These are phyloP conservation scores for Bufotes viridis DNA, from an alignment of 2,797 vertebrate species.

Conservation along the genomic window DNA sequence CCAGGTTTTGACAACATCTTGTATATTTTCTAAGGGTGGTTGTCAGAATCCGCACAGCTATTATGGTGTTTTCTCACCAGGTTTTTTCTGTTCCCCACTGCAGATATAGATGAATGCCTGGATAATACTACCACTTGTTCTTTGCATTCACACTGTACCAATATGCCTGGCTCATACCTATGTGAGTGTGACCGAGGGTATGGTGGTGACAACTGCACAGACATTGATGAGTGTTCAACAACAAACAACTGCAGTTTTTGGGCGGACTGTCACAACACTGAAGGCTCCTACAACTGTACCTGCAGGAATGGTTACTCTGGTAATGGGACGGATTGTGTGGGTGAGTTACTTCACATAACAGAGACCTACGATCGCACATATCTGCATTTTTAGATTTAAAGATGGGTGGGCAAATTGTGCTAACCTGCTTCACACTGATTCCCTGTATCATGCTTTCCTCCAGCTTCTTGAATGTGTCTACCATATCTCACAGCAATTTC, in stretches of 20 bases:
- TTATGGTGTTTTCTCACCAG: not conserved
- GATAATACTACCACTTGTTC: not conserved
- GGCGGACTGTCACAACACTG: conserved; percentile 45
- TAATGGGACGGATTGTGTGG: conserved; percentile 17
- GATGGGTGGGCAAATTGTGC: not conserved
- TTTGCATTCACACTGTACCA: conserved; percentile 21
- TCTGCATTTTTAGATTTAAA: not conserved
- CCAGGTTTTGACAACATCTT: not conserved
- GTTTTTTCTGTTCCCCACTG: not conserved
- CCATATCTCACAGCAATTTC: not conserved
- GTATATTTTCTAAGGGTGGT: not conserved
- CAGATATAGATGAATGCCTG: conserved; percentile 60
- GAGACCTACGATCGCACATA: not conserved
- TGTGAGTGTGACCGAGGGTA: conserved; percentile 31
- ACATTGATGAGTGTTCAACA: conserved; percentile 49
- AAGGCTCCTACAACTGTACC: conserved; percentile 39
- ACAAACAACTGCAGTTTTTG: conserved; percentile 18
- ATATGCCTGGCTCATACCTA: conserved; percentile 29
- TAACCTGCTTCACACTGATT: not conserved
- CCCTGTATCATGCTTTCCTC: not conserved
- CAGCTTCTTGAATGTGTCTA: not conserved
- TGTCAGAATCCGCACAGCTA: not conserved
- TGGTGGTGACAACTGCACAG: conserved; percentile 48
- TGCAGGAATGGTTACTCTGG: conserved; percentile 39
- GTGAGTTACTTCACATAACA: conserved; percentile 21